Evolutionary conservation across 30 jellyfish, hydroid and myxozoan species (phyloP).

Genomic region (Morbakka virulenta): DNA sequence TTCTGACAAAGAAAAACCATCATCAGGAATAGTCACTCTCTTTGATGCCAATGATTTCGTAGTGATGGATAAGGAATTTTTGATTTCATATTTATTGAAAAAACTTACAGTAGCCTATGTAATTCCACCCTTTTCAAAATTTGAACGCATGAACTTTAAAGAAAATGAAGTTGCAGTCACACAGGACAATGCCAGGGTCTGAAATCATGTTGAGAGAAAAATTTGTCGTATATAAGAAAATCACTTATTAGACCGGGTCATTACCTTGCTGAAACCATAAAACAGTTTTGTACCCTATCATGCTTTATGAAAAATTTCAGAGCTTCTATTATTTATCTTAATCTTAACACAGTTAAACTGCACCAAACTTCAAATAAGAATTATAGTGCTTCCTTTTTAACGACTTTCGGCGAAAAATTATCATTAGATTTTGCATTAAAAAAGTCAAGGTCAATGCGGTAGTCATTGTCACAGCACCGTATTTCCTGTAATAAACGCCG

Average conservation of each 20-base stretch:
- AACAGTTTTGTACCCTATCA: no score
- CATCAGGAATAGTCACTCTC: background rate
- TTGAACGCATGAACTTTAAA: background rate
- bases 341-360: no score
- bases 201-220: no score
- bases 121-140: constrained; percentile 8
- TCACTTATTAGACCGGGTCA: no score
- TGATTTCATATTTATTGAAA: constrained; percentile 15
- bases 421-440: background rate
- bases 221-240: no score
- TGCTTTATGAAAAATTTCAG: no score
- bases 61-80: constrained; percentile 13
- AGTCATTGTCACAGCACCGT: background rate
- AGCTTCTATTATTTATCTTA: no score
- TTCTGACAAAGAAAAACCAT: background rate
- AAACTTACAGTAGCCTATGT: background rate
- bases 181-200: constrained; percentile 1
- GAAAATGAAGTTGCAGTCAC: background rate
- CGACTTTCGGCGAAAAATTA: background rate
- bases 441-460: background rate
- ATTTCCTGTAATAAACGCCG: no score
- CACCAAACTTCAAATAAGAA: background rate
- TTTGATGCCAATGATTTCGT: constrained; percentile 9
- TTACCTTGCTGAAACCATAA: no score
- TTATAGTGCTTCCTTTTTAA: background rate